Percentiles rank a stretch among this genome's conserved stretches.
Conservation (phyloP, 2,888 invertebrate species). For the Spodoptera picta region DNA sequence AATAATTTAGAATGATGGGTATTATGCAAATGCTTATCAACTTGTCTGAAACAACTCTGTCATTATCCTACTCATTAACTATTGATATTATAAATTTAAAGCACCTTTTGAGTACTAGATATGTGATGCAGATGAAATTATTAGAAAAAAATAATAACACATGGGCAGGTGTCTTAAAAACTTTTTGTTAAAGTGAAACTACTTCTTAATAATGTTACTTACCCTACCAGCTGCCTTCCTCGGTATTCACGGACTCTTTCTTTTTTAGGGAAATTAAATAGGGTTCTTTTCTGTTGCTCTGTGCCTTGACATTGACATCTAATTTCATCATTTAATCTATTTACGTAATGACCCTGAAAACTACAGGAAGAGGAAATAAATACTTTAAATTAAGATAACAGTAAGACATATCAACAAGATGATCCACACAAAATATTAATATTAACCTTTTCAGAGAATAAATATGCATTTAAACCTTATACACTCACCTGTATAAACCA, state of each 20-base stretch:
- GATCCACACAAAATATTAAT: too few species aligned
- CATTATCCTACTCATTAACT: too few species aligned
- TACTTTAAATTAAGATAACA: slow-evolving; percentile 5
- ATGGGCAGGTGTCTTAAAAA: too few species aligned
- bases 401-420: too few species aligned
- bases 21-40: slow-evolving; percentile 40
- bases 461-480: not conserved
- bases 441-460: too few species aligned
- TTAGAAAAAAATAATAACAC: too few species aligned
- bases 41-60: not conserved
- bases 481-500: slow-evolving; percentile 65
- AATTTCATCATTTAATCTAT: slow-evolving; percentile 70
- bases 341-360: slow-evolving; percentile 87
- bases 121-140: too few species aligned
- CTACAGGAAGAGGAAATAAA: slow-evolving; percentile 64
- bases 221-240: slow-evolving; percentile 93
- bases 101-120: not conserved
- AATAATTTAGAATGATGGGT: slow-evolving; percentile 18
- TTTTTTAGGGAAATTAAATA: slow-evolving; percentile 76
- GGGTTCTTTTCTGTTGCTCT: slow-evolving; percentile 71
- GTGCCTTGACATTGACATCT: slow-evolving; percentile 75
- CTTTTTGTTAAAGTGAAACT: too few species aligned
- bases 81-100: too few species aligned
- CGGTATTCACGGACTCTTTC: slow-evolving; percentile 90
- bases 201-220: slow-evolving; percentile 62